phyloP scores from a whole-genome alignment of 2,797 vertebrate genomes.

The Antrozous pallidus region DNA sequence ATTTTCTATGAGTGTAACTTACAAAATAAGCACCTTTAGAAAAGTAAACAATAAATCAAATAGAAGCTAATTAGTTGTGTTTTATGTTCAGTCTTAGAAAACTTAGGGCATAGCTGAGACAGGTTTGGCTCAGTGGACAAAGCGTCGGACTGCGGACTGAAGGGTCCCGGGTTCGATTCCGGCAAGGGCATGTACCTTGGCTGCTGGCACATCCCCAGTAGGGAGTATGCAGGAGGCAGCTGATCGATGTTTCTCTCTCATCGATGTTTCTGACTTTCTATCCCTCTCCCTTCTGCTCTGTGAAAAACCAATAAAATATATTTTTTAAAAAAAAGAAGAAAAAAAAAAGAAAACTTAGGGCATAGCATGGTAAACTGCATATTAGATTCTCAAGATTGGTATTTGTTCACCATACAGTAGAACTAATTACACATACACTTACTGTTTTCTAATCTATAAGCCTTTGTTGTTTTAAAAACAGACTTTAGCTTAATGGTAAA shows the following conservation, averaged over 20 bases:
- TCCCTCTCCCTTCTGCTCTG: too few relatives aligned
- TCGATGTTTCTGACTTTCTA: too few relatives aligned
- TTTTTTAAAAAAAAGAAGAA: too few relatives aligned
- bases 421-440: not conserved
- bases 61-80: not conserved
- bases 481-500: not conserved
- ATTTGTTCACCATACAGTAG: conserved; percentile 19
- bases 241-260: too few relatives aligned
- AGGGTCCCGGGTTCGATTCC: too few relatives aligned
- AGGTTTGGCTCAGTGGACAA: too few relatives aligned
- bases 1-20: conserved; percentile 7
- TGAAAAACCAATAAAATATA: too few relatives aligned
- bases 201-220: too few relatives aligned
- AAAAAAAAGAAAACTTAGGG: too few relatives aligned
- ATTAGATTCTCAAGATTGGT: conserved; percentile 15
- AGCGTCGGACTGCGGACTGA: too few relatives aligned
- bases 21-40: conserved; percentile 32
- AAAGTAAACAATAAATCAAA: conserved; percentile 39
- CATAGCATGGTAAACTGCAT: not conserved
- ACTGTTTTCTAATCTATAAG: not conserved
- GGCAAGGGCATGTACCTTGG: too few relatives aligned
- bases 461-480: conserved; percentile 39
- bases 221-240: too few relatives aligned
- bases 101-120: not conserved
- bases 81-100: conserved; percentile 26